A percentile compares a stretch with the other conserved stretches of the same genome.
phyloP scores from a whole-genome alignment of 2,797 vertebrate species.

The Poecilia velifera region DNA sequence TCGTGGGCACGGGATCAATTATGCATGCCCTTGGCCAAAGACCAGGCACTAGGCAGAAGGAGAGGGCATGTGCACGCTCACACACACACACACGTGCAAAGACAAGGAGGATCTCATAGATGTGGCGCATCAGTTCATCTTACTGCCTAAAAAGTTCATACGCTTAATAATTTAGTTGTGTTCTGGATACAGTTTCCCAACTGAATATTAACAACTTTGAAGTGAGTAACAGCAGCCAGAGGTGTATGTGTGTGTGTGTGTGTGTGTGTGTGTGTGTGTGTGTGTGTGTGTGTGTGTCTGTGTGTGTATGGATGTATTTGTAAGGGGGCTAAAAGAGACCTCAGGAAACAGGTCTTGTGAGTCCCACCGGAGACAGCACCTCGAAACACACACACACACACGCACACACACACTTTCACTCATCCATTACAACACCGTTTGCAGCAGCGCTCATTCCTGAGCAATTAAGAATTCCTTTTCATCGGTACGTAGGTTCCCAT shows the following conservation, averaged over 20 bases:
- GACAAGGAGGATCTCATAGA: slow-evolving; percentile 91
- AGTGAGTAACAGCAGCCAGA: slow-evolving; percentile 90
- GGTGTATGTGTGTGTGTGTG: slow-evolving; percentile 54
- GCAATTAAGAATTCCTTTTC: slow-evolving; percentile 90
- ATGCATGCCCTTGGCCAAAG: slow-evolving; percentile 97
- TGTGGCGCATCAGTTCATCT: slow-evolving; percentile 99
- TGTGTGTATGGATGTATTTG: slow-evolving; percentile 27
- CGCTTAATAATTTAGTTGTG: slow-evolving; percentile 99
- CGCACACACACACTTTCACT: slow-evolving; percentile 52
- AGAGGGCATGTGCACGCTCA: slow-evolving; percentile 78
- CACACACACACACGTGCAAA: slow-evolving; percentile 51
- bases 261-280: slow-evolving; percentile 52
- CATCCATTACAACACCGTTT: slow-evolving; percentile 80
- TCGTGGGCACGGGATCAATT: slow-evolving; percentile 96
- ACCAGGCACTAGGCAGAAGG: slow-evolving; percentile 92
- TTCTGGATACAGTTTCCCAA: slow-evolving; percentile 99
- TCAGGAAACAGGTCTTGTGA: slow-evolving; percentile 82
- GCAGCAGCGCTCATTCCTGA: slow-evolving; percentile 83
- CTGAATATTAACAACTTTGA: slow-evolving; percentile 99
- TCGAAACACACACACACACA: slow-evolving; percentile 51
- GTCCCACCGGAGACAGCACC: slow-evolving; percentile 73
- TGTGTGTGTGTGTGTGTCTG: slow-evolving; percentile 44
- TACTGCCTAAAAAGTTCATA: slow-evolving; percentile 99
- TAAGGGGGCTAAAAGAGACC: slow-evolving; percentile 82
- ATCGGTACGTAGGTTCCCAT: slow-evolving; percentile 83